Evolutionary conservation across 2,797 vertebrate species (phyloP), one percentile per base, ranked within the genome.

Genomic region (Lates japonicus): DNA sequence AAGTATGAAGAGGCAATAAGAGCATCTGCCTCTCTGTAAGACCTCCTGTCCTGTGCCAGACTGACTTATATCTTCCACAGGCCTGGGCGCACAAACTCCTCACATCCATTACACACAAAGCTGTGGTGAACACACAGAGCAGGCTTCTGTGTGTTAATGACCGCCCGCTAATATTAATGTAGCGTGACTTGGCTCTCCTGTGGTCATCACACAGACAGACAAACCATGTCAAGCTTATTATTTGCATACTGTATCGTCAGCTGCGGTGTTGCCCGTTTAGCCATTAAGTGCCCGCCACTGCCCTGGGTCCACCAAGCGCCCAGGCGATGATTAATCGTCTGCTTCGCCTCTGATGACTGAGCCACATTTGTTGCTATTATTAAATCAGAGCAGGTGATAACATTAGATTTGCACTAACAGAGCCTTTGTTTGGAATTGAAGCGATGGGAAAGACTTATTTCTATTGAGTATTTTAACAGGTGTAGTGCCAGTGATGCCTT

Each of bases 81-180:
- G 66, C 35, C 65, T 35, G n/a, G 54, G 46, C 49, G 58, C 72
- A 74, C 79, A 58, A 31, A 76, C 52, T 61, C 64, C 66, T 57
- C 12, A 71, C 48, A 31, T 51, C 73, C 72, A 54, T 80, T 63
- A 73, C 48, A n/a, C n/a, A 19, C 12, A 16, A 10, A 2, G 61
- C 42, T 3, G 71, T n/a, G 33, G 17, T 58, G 61, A 60, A 39
- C 3, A 3, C 71, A 55, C 31, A 0, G 48, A 78, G 68, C 76
- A 7, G 37, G 62, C 72, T 13, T 70, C 67, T 59, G 67, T 29
- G n/a, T 33, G 70, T 65, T 90, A 77, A 90, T 81, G 82, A 61
- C 76, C 4, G 13, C 61, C 67, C 49, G 29, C 60, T 70, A 42
- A 86, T 75, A 55, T 82, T 76, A 83, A 87, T 82, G 76, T 20